Percentiles rank a stretch among this genome's conserved stretches.
phyloP scores from a whole-genome alignment of 2,113 vertebrate genomes.

The Progne subis region DNA sequence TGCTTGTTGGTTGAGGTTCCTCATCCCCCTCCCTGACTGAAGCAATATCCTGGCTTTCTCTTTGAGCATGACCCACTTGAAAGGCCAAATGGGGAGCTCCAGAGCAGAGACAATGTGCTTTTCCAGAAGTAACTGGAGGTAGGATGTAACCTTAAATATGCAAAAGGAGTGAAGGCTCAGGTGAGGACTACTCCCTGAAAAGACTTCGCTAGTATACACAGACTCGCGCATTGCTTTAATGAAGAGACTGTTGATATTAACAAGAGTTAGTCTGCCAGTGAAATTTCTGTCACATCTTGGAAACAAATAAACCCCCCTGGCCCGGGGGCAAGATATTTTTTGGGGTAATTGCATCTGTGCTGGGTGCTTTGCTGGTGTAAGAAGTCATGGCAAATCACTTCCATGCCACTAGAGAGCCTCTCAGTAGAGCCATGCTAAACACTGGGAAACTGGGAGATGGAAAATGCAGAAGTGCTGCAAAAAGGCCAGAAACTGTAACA shows the following conservation, averaged over 20 bases:
- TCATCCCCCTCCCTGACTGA: fast-evolving
- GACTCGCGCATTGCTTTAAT: background rate
- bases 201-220: background rate
- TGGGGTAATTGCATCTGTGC: background rate
- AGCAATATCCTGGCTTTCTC: background rate
- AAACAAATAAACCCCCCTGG: background rate
- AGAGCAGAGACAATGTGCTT: background rate
- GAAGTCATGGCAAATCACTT: background rate
- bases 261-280: background rate
- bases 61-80: background rate
- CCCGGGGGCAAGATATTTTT: background rate
- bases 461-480: background rate
- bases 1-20: background rate
- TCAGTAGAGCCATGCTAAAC: background rate
- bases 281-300: background rate
- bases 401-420: background rate
- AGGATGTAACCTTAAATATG: background rate
- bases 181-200: background rate
- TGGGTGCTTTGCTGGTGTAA: background rate
- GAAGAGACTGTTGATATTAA: background rate
- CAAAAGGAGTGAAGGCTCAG: background rate
- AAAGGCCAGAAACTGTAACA: background rate
- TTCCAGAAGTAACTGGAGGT: background rate
- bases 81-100: background rate
- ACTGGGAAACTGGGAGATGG: background rate